These are phyloP conservation scores for Monochamus alternatus DNA, from an alignment of 2,888 invertebrate genomes.

Conservation along the genomic window DNA sequence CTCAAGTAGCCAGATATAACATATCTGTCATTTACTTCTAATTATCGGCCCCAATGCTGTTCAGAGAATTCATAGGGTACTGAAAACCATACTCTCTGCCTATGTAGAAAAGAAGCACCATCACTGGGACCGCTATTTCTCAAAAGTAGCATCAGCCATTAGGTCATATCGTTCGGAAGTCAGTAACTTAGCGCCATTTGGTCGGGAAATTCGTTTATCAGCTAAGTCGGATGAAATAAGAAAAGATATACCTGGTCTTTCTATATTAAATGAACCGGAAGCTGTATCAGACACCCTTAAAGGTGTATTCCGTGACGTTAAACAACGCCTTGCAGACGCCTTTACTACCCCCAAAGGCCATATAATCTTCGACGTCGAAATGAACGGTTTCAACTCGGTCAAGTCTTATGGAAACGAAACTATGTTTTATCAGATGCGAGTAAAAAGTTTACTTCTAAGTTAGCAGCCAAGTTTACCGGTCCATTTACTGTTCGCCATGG, in stretches of 20 bases:
- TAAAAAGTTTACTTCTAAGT: slow-evolving; percentile 26
- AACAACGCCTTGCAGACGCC: slow-evolving; percentile 11
- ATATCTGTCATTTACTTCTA: slow-evolving; percentile 43
- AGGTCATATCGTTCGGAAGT: slow-evolving; percentile 47
- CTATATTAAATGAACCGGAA: not conserved
- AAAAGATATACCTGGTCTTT: not conserved
- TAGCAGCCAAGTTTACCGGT: slow-evolving; percentile 28
- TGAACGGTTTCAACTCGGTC: slow-evolving; percentile 23
- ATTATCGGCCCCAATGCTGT: slow-evolving; percentile 17
- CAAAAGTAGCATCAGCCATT: slow-evolving; percentile 44
- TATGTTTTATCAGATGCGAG: slow-evolving; percentile 30
- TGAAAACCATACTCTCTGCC: slow-evolving; percentile 59
- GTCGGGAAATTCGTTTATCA: not conserved
- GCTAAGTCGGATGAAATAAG: not conserved
- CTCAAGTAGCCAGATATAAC: not conserved
- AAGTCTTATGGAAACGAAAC: slow-evolving; percentile 30
- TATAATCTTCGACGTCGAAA: slow-evolving; percentile 30
- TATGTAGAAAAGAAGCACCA: slow-evolving; percentile 54
- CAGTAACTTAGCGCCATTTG: slow-evolving; percentile 40
- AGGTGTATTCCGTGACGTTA: slow-evolving; percentile 9
- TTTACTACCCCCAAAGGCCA: slow-evolving; percentile 12
- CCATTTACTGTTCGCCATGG: slow-evolving; percentile 36
- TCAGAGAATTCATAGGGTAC: slow-evolving; percentile 54
- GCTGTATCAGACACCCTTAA: not conserved
- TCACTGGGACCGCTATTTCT: slow-evolving; percentile 45